Evolutionary conservation across 2,113 vertebrate species (phyloP).

Genomic region (Dipodomys stephensi): DNA sequence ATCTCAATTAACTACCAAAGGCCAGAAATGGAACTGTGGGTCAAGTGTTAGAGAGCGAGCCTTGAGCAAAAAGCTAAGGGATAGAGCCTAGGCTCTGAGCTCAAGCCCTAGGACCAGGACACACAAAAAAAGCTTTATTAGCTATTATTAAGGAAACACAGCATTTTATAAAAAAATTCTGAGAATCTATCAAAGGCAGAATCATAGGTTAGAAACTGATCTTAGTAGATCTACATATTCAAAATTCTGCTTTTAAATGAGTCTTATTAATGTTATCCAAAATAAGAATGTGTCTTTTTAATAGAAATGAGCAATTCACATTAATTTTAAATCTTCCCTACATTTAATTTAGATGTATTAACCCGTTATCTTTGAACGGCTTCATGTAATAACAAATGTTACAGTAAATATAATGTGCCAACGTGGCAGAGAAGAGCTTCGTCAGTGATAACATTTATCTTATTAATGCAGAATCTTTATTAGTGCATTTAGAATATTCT

Average conservation of each 20-base stretch:
- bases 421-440: background rate
- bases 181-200: background rate
- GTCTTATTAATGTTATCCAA: background rate
- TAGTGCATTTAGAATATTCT: background rate
- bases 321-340: background rate
- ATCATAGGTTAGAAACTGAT: constrained; percentile 7
- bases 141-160: background rate
- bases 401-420: background rate
- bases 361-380: background rate
- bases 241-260: background rate
- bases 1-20: no score
- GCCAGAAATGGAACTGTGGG: no score
- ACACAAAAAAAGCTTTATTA: background rate
- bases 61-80: no score
- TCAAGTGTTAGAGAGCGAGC: no score
- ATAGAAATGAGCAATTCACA: background rate
- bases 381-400: background rate
- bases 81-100: no score
- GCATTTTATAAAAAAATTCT: background rate
- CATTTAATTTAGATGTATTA: constrained; percentile 3
- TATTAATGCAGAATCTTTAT: background rate
- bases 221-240: background rate
- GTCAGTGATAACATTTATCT: background rate
- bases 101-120: no score
- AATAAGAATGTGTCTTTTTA: background rate